phyloP scores from a whole-genome alignment of 2,888 invertebrate species.

The Prenolepis imparis region DNA sequence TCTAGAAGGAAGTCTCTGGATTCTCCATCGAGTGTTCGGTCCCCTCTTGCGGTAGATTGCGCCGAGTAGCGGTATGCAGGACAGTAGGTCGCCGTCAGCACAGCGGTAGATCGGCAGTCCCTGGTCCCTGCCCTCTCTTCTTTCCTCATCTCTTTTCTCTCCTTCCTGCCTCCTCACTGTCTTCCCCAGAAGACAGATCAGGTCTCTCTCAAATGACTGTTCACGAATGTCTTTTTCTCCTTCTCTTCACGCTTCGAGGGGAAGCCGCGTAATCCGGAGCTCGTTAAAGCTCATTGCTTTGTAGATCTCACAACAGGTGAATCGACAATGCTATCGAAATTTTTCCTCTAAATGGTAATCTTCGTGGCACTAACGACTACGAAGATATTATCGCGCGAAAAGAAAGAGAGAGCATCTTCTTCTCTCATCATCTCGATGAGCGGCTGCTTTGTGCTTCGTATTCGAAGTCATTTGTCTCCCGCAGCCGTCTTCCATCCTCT shows the following conservation, averaged over 20 bases:
- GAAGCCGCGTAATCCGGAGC: background rate
- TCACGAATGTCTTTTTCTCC: background rate
- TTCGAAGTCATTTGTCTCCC: slow-evolving; percentile 28
- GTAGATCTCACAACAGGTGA: background rate
- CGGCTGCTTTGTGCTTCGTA: slow-evolving; percentile 3
- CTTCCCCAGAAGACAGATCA: background rate
- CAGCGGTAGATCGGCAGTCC: slow-evolving; percentile 26
- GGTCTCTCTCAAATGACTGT: background rate
- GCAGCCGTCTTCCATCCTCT: background rate
- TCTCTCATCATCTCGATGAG: slow-evolving; percentile 6
- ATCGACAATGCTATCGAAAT: slow-evolving; percentile 5
- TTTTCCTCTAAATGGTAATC: background rate
- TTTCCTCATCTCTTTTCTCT: slow-evolving; percentile 39
- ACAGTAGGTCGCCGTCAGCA: slow-evolving; percentile 80
- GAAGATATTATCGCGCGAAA: background rate
- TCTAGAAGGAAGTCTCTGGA: slow-evolving; percentile 10
- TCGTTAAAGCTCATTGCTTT: slow-evolving; percentile 1
- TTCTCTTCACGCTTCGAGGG: background rate
- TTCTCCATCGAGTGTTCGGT: background rate
- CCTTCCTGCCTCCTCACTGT: background rate
- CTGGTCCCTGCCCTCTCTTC: slow-evolving; percentile 19
- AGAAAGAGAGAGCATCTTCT: background rate
- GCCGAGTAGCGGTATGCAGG: slow-evolving; percentile 79
- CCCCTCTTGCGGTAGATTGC: slow-evolving; percentile 10
- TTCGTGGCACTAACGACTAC: background rate